Conservation (phyloP, 1,140 invertebrate species). For the Piezodorus guildinii region DNA sequence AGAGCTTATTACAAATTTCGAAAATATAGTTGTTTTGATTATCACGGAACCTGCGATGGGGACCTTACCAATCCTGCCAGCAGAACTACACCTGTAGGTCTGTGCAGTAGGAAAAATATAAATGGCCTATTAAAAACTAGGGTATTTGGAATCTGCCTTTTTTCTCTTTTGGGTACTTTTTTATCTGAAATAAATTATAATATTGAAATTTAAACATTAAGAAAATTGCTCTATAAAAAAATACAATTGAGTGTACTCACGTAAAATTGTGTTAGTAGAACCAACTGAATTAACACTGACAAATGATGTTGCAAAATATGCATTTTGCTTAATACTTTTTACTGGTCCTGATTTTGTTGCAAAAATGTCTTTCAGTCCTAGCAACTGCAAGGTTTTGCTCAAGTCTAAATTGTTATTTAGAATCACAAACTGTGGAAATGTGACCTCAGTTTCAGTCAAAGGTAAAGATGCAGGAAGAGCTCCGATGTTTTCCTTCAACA, state of each 20-base stretch:
- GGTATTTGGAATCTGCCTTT: conserved; percentile 22
- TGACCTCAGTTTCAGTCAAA: conserved; percentile 28
- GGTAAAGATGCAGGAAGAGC: conserved; percentile 26
- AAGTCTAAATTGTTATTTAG: conserved; percentile 30
- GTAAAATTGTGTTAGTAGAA: conserved; percentile 26
- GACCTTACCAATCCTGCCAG: conserved; percentile 30
- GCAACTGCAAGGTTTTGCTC: conserved; percentile 27
- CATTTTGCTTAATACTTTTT: conserved; percentile 30
- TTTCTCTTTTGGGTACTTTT: conserved; percentile 17
- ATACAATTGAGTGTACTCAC: conserved; percentile 23
- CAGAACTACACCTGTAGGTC: conserved; percentile 28
- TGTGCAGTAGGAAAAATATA: conserved; percentile 31
- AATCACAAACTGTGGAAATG: conserved; percentile 31
- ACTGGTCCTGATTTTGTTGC: conserved; percentile 19
- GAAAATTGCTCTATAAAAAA: not conserved
- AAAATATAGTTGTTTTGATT: not conserved
- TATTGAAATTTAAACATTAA: not conserved
- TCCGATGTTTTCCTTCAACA: conserved; percentile 28
- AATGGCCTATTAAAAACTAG: conserved; percentile 31
- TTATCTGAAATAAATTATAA: conserved; percentile 24
- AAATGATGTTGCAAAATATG: conserved; percentile 32
- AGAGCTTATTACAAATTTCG: no score
- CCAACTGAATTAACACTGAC: conserved; percentile 32
- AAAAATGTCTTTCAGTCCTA: conserved; percentile 28
- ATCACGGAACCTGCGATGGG: conserved; percentile 31